Base-by-base conservation (phyloP, 2,797 vertebrate genomes). In the Acanthornis magna region DNA sequence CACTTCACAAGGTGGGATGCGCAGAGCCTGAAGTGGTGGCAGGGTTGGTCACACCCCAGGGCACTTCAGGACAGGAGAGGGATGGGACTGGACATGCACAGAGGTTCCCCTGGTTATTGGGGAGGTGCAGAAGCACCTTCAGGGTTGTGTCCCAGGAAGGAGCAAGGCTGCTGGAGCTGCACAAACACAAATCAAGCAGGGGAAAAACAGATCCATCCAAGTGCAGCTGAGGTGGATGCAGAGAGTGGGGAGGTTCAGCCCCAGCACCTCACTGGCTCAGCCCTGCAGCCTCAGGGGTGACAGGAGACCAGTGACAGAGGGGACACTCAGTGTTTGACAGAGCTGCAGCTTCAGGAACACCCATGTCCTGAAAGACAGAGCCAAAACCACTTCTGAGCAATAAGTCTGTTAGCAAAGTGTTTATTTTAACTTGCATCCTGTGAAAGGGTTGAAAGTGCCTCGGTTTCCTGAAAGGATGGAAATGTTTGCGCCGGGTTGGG, bases 71-170 rank as follows among this genome's bases (percentile, higher is more conserved):
- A 51, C n/a, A 38, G 42, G 45, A 54, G 3, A 72, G 16, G 11
- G 27, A 38, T 11, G 10, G 51, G 21, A 32, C 7, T 0, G 0
- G 29, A 23, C 26, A 42, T 0, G 1, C 1, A 5, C 5, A 5
- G n/a, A 38, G 30, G 42, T 16, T 76, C 9, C 34, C 6, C 26
- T 83, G 68, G 5, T 7, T 8, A 0, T 10, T 3, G 2, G 50
- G 50, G 72, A 85, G 58, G 36, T 42, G 18, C 50, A 55, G 20
- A 67, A 75, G 17, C 27, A 54, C 13, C 23, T 5, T 3, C 2
- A 1, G 22, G 30, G 7, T 50, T 23, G 8, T 48, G 53, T 8
- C 15, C 3, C 5, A 22, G 43, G 22, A 51, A 5, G 23, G 27
- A 70, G 43, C 40, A 47, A 63, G 22, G 57, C n/a, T 55, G 27